phyloP scores from a whole-genome alignment of 2,113 vertebrate species.

The Periophthalmus modestus region DNA sequence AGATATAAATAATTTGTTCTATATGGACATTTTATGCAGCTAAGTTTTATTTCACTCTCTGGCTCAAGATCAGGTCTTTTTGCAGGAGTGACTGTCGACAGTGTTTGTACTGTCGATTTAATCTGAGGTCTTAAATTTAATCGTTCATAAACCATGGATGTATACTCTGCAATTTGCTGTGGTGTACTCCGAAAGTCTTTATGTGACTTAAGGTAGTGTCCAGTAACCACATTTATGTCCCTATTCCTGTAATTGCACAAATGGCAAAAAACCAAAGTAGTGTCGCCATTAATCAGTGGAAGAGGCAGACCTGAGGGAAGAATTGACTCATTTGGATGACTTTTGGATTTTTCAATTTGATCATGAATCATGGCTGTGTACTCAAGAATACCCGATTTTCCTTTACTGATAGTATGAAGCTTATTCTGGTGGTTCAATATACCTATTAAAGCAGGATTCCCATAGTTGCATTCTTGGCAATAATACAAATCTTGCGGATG shows the following conservation, averaged over 20 bases:
- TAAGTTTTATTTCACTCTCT: slow-evolving; percentile 38
- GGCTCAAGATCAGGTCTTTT: slow-evolving; percentile 24
- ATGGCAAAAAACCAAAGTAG: slow-evolving; percentile 52
- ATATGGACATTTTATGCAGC: slow-evolving; percentile 72
- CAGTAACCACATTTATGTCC: not conserved
- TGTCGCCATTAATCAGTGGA: slow-evolving; percentile 29
- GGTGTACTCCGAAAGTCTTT: not conserved
- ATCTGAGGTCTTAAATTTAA: not conserved
- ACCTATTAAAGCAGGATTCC: slow-evolving; percentile 27
- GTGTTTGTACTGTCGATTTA: not conserved
- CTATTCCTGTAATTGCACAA: slow-evolving; percentile 56
- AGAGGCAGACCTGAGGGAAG: slow-evolving; percentile 39
- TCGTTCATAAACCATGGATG: slow-evolving; percentile 8
- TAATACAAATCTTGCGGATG: slow-evolving; percentile 49
- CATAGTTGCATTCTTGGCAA: slow-evolving; percentile 65
- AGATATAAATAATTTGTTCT: slow-evolving; percentile 80
- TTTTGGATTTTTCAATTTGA: slow-evolving; percentile 32
- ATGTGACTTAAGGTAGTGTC: slow-evolving; percentile 43
- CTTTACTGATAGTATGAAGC: not conserved
- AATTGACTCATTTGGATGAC: not conserved
- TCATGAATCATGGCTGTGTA: slow-evolving; percentile 38
- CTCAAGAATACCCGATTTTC: not conserved
- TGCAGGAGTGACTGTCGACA: not conserved
- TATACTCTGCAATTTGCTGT: slow-evolving; percentile 25
- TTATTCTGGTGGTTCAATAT: slow-evolving; percentile 52